Evolutionary conservation across 2,797 vertebrate species (phyloP), one percentile per base, ranked within the genome.

Genomic region (Sparidentex hasta): DNA sequence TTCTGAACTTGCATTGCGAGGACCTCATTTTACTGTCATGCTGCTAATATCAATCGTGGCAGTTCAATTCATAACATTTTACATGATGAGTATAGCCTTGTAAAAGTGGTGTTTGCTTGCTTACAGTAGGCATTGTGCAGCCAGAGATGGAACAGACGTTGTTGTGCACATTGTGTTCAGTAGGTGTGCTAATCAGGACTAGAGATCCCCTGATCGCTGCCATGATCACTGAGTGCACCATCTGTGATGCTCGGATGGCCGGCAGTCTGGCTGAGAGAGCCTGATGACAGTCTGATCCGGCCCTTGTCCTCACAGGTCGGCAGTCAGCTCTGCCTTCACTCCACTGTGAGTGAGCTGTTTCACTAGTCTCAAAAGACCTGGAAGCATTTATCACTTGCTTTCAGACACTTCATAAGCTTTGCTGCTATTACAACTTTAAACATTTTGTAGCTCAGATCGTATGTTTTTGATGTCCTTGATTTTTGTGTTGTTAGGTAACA

Each of bases 161-260:
- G 88, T 88, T 85, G 88, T 90, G 87, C 85, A 88, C 81, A 76
- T 85, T 86, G 85, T 87, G 90, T 91, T 89, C 87, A 90, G 87
- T 87, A 82, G 92, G 92, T 92, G 87, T 83, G 86, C 73, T 94
- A 94, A 95, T 95, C 92, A 91, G 75, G 78, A 91, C 84, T 74
- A 88, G 84, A 85, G 91, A 92, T 94, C 82, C 88, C 86, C 84
- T 65, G 80, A 91, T 87, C 70, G 61, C 82, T 91, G 92, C 89
- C 92, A 92, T 78, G 82, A 93, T 93, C 77, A 43, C 92, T 68
- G 85, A 90, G 92, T 38, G 75, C 76, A 80, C 95, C 95, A 96
- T 96, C 95, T 96, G 95, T 93, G 92, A 72, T 52, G 44, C 83
- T 74, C 79, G 20, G 84, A 88, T 59, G 81, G 85, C 80, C 76